Evolutionary conservation across 1,140 invertebrate genomes (phyloP).

Genomic region (Trypoxylus dichotomus): DNA sequence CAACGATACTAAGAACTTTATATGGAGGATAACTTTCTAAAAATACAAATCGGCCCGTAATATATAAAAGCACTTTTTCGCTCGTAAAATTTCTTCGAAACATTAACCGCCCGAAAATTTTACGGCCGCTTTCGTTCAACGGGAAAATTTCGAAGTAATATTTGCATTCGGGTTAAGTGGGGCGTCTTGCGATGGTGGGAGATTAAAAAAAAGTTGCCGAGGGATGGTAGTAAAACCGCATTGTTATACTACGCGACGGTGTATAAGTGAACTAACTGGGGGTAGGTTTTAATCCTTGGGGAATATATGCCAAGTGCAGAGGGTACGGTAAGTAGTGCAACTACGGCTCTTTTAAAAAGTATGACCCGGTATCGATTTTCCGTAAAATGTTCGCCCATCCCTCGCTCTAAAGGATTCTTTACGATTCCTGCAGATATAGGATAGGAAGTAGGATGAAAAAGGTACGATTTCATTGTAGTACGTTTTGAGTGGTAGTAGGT

Average conservation of each 20-base stretch:
- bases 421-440: too few relatives aligned
- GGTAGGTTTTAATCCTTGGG: background rate
- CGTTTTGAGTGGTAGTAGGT: too few relatives aligned
- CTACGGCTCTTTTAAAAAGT: background rate
- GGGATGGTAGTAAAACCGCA: background rate
- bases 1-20: background rate
- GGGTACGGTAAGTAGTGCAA: background rate
- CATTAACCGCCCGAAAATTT: background rate
- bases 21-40: background rate
- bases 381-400: background rate
- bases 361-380: background rate
- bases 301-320: background rate
- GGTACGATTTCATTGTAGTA: too few relatives aligned
- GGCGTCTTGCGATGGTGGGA: background rate
- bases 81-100: background rate
- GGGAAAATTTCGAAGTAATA: background rate
- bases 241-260: background rate
- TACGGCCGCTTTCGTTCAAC: background rate
- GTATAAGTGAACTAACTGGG: too few relatives aligned
- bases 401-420: too few relatives aligned
- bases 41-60: background rate
- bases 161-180: background rate
- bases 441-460: too few relatives aligned
- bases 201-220: background rate
- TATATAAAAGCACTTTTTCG: background rate